Conservation (phyloP, 2,797 vertebrate species). For the Premnoplex brunnescens region DNA sequence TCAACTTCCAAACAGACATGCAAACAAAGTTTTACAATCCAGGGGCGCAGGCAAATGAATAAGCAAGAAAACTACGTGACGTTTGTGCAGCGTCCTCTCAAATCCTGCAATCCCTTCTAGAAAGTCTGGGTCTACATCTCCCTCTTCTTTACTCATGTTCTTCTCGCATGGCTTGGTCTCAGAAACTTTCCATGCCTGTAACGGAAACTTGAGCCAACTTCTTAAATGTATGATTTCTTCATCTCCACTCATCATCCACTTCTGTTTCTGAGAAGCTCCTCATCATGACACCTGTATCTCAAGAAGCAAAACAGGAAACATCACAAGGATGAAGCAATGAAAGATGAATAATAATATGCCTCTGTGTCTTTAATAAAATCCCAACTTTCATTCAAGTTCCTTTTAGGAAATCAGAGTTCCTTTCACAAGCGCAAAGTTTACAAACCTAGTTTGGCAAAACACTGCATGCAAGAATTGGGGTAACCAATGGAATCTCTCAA, state of each 20-base stretch:
- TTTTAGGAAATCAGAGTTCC: conserved; percentile 46
- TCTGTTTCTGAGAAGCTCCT: conserved; percentile 71
- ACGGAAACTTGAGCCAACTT: conserved; percentile 70
- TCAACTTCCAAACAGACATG: conserved; percentile 44
- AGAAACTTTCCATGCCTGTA: conserved; percentile 68
- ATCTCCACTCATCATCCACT: conserved; percentile 72
- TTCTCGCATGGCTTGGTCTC: conserved; percentile 65
- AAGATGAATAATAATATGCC: conserved; percentile 62
- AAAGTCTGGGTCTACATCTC: conserved; percentile 66
- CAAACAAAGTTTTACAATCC: conserved; percentile 45
- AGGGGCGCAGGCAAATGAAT: conserved; percentile 33
- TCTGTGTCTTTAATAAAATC: conserved; percentile 70
- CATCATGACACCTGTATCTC: conserved; percentile 74
- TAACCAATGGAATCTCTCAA: neutral
- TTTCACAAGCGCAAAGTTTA: neutral
- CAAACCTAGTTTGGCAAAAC: neutral
- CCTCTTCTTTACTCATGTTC: conserved; percentile 73
- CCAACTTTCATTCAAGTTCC: conserved; percentile 56
- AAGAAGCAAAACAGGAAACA: conserved; percentile 76
- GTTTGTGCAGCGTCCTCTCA: conserved; percentile 61
- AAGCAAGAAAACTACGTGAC: conserved; percentile 45
- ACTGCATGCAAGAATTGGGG: neutral
- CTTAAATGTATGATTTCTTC: conserved; percentile 72
- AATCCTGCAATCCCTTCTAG: conserved; percentile 70
- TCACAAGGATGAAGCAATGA: conserved; percentile 70